Base-by-base conservation (phyloP, 1,140 invertebrate genomes). In the Globodera ellingtonae region DNA sequence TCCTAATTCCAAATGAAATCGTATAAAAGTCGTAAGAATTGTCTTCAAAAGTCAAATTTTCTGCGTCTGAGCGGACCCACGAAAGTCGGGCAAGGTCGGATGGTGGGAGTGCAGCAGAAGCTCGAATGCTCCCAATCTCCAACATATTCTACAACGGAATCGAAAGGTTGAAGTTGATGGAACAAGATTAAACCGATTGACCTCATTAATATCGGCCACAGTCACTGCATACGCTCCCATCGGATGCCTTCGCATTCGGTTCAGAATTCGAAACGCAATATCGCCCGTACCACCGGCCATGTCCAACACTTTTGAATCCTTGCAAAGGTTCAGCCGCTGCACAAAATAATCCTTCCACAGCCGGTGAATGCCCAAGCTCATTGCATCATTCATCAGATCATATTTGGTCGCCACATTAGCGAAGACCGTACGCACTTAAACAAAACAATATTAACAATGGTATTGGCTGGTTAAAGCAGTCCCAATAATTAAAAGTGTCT, bases 281-380 rank as follows among this genome's bases (percentile, higher is more conserved):
- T 96, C 95, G 83, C 94, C 94, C 84, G 97, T 99, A 74, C 97
- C 97, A 73, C 97, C 97, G 80, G 97, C 97, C 84, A 97, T 94
- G 92, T 99, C 97, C 46, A 99, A 89, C 4, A 98, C 90, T 83
- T 93, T 93, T 35, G 93, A 94, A 18, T 93, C 93, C 83, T 92
- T 92, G 35, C 92, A 92, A 0, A 96, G 95, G 8, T 92, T 92
- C 21, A 98, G 89, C 81, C 92, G 92, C 79, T 93, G 91, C 72
- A 99, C 93, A 87, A 98, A 97, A 62, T 94, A 93, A 90, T 98
- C 95, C 90, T 99, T 99, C 97, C 97, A 99, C 4, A 98, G 84
- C 75, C 97, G 91, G 90, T 99, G 97, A 80, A 98, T 93, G 24
- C 97, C 96, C 81, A 93, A 90, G 82, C 95, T 98, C 96, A 99